Evolutionary conservation across 2,888 invertebrate species (phyloP), one percentile per base, ranked within the genome.

Genomic region (Philhelius pedissequus): DNA sequence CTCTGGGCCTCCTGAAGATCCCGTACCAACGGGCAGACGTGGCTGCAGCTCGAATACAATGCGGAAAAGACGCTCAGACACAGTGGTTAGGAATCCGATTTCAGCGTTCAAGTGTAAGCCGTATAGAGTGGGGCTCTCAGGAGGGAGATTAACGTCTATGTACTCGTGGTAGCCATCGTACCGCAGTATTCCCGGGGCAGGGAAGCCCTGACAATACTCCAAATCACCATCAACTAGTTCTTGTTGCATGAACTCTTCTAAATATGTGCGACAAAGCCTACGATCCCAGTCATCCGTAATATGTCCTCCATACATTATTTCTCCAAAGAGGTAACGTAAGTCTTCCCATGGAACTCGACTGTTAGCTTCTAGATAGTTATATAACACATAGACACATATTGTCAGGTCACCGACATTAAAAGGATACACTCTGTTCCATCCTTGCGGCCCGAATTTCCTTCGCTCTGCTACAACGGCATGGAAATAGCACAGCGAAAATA

Each of bases 231-330:
- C 98, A 76, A 95, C 94, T 90, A 98, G 93, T 89, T 97, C 97
- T 0, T 96, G 94, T 89, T 96, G 95, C 94, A 98, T 95, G 90
- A 96, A 98, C 89, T 97, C 97, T 87, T 96, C 93, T 54, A 98
- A 92, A 91, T 96, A 97, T 1, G 96, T 96, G 66, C 95, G 93
- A 89, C 98, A 98, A 4, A 98, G 93, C 43, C 96, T 93, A 56
- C 98, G 93, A 91, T 98, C 98, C 97, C 98, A 98, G 91, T 98
- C 98, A 89, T 98, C 98, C 0, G 98, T 98, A 88, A 98, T 98
- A 89, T 98, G 98, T 0, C 98, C 98, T 1, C 98, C 98, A 89
- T 98, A 98, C 98, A 98, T 98, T 87, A 98, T 98, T 92, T 98
- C 98, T 0, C 98, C 98, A 90, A 98, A 98, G 20, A 98, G 92